phyloP scores from a whole-genome alignment of 2,888 invertebrate genomes.

The Cerastis rubricosa region DNA sequence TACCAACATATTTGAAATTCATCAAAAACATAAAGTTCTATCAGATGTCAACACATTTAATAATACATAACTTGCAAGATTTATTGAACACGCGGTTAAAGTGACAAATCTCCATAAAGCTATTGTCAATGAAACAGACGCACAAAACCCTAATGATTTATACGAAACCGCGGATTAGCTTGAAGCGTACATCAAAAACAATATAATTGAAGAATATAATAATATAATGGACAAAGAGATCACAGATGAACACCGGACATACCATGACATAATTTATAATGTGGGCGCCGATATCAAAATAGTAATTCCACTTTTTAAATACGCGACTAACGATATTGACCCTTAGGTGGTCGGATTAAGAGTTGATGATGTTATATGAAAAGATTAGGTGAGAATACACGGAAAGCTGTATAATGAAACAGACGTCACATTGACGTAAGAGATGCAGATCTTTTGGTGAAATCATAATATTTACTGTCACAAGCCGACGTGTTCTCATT shows the following conservation, averaged over 20 bases:
- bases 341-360: constrained; percentile 76
- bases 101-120: constrained; percentile 75
- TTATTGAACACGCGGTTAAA: constrained; percentile 43
- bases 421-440: constrained; percentile 90
- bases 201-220: constrained; percentile 75
- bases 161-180: constrained; percentile 75
- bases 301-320: constrained; percentile 76
- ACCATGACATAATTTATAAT: constrained; percentile 87
- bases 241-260: constrained; percentile 87
- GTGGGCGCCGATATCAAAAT: constrained; percentile 86
- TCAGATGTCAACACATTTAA: constrained; percentile 52
- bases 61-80: constrained; percentile 42
- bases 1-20: constrained; percentile 49
- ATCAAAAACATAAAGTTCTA: constrained; percentile 41
- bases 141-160: constrained; percentile 71
- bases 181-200: constrained; percentile 79
- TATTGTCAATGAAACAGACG: constrained; percentile 74
- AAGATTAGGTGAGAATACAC: constrained; percentile 77
- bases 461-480: constrained; percentile 89
- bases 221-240: constrained; percentile 84
- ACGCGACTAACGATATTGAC: constrained; percentile 74
- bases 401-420: constrained; percentile 85
- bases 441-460: constrained; percentile 87
- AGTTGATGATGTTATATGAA: constrained; percentile 70
- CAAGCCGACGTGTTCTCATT: constrained; percentile 81